Base-by-base conservation (phyloP, 1,140 invertebrate genomes). In the Colletes gigas region DNA sequence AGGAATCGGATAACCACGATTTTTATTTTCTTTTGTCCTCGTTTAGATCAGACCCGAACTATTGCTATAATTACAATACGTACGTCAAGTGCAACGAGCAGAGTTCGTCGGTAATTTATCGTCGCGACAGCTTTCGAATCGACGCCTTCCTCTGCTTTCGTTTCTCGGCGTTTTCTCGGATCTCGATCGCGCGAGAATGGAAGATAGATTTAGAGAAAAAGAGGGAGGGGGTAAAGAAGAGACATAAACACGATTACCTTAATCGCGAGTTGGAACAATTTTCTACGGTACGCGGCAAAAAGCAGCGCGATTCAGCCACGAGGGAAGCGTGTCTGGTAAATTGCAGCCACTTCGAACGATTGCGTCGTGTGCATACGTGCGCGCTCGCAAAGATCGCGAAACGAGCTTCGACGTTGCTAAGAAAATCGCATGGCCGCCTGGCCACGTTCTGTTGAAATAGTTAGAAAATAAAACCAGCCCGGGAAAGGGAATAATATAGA, bases 381-480 rank as follows among this genome's bases (percentile, higher is more conserved):
- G 15, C 9, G 3, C 0, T 47, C 10, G n/a, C 4, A 72, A 60
- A 44, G 54, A 71, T 30, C 55, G 19, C 30, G 70, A 17, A 72
- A 72, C 39, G 19, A 21, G n/a, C 47, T 47, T 50, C 14, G 3
- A 57, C 19, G 54, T 5, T 52, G 30, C 75, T 14, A 50, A 78
- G 75, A 69, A 78, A 78, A 78, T 78, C 75, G 75, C 65, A 59
- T 39, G 54, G 60, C 44, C 66, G 66, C 65, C 54, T 44, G 50
- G 66, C 21, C 55, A n/a, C 9, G 75, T 19, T 78, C 66, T 70
- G 55, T 70, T 41, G 75, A 66, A 70, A 78, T 57, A 12, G 12
- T 50, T 44, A n/a, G 66, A 78, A 78, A 78, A 77, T 77, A 77
- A 77, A 77, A 69, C 19, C 52, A 14, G n/a, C 54, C 54, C 4